Conservation (phyloP, 2,888 invertebrate genomes). For the Phortica okadai region DNA sequence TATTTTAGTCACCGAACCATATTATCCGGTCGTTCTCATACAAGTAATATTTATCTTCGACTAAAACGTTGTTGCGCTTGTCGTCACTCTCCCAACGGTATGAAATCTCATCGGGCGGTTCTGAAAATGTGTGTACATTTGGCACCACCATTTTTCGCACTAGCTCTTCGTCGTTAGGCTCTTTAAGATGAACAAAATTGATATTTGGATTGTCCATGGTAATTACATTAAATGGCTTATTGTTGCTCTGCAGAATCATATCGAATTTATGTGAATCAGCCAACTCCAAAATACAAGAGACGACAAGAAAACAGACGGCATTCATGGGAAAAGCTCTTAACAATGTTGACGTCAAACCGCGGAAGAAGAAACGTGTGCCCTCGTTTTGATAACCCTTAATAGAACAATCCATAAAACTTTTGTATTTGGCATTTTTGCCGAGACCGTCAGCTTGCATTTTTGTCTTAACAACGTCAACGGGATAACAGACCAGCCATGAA, state of each 20-base stretch:
- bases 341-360: conserved; percentile 87
- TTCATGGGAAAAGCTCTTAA: conserved; percentile 94
- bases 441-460: conserved; percentile 86
- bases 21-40: conserved; percentile 7
- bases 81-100: background rate
- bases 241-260: conserved; percentile 36
- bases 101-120: background rate
- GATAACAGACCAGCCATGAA: conserved; percentile 92
- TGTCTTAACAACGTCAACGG: conserved; percentile 93
- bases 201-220: conserved; percentile 50
- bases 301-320: conserved; percentile 93
- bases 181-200: background rate
- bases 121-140: background rate
- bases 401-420: conserved; percentile 85
- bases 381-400: conserved; percentile 82
- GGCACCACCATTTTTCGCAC: conserved; percentile 53
- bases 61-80: background rate
- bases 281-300: conserved; percentile 83
- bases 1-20: background rate
- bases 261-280: conserved; percentile 51
- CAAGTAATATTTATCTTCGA: conserved; percentile 1
- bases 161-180: conserved; percentile 46
- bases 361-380: conserved; percentile 84
- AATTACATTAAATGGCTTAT: conserved; percentile 47
- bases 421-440: conserved; percentile 79